phyloP scores from a whole-genome alignment of 2,797 vertebrate genomes.

The Aphelocoma californica region DNA sequence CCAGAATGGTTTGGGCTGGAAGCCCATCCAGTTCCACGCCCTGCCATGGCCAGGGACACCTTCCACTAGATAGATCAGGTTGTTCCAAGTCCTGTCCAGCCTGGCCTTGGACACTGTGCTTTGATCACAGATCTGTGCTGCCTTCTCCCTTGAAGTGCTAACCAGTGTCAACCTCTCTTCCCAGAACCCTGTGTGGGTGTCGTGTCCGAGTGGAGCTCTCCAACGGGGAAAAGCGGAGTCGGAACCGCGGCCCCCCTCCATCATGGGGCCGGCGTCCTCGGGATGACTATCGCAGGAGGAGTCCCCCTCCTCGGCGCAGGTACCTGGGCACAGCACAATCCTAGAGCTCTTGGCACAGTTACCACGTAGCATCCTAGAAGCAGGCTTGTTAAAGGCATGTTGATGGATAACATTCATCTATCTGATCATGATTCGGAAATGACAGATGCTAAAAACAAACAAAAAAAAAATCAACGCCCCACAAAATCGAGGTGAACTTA shows the following conservation, averaged over 20 bases:
- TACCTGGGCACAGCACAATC: conserved; percentile 69
- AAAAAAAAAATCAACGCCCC: background rate
- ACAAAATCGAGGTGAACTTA: conserved; percentile 64
- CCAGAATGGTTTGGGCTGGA: background rate
- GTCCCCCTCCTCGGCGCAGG: conserved; percentile 91
- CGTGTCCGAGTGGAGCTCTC: conserved; percentile 95
- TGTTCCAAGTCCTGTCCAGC: rapidly evolving
- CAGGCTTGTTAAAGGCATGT: conserved; percentile 74
- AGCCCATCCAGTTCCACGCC: background rate
- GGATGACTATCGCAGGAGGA: conserved; percentile 90
- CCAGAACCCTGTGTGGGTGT: conserved; percentile 91
- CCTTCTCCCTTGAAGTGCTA: background rate
- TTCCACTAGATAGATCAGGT: background rate
- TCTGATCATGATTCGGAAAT: conserved; percentile 47
- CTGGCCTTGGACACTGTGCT: background rate
- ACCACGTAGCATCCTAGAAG: conserved; percentile 70
- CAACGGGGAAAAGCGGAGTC: conserved; percentile 93
- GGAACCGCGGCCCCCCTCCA: conserved; percentile 92
- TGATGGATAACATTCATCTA: conserved; percentile 69
- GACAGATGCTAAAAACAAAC: background rate
- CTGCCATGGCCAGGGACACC: background rate
- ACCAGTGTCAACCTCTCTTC: rapidly evolving
- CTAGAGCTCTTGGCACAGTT: conserved; percentile 61
- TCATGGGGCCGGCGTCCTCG: conserved; percentile 92
- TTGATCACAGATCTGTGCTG: rapidly evolving